Conservation (phyloP, 1,140 invertebrate genomes). For the Gonatopus flavifemur region DNA sequence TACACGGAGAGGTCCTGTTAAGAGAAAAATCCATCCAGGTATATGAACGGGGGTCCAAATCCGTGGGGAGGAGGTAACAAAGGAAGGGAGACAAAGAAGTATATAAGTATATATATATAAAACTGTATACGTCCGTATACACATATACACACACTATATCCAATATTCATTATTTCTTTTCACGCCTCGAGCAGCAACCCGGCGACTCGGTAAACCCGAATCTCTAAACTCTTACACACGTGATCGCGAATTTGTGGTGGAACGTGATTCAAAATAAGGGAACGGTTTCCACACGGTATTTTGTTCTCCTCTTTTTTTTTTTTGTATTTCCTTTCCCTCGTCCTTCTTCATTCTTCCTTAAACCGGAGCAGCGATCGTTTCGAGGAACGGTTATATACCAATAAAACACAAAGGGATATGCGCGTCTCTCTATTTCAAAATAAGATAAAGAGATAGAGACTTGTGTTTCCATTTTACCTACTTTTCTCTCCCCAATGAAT, state of each 20-base stretch:
- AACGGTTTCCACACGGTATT: too few relatives aligned
- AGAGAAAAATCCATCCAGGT: too few relatives aligned
- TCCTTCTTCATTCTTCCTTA: conserved; percentile 2
- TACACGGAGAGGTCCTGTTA: too few relatives aligned
- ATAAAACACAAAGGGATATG: conserved; percentile 10
- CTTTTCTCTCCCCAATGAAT: too few relatives aligned
- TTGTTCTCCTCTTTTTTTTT: not conserved
- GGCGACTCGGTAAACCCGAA: too few relatives aligned
- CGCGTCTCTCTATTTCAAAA: conserved; percentile 11
- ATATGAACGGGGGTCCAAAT: conserved; percentile 9
- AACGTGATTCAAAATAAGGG: too few relatives aligned
- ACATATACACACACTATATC: conserved; percentile 24
- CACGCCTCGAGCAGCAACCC: conserved; percentile 10
- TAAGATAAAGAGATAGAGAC: too few relatives aligned
- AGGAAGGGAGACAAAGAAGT: conserved; percentile 25
- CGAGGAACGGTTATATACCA: conserved; percentile 16
- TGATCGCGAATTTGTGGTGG: not conserved
- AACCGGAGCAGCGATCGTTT: conserved; percentile 15
- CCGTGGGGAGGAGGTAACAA: not conserved
- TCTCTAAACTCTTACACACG: not conserved
- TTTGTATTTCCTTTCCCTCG: conserved; percentile 1
- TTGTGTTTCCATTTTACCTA: too few relatives aligned
- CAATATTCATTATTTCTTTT: conserved; percentile 32
- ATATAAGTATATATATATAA: not conserved
- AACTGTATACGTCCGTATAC: not conserved